Evolutionary conservation across 2,113 vertebrate genomes (phyloP).

Genomic region (Dendrocopos noguchii): DNA sequence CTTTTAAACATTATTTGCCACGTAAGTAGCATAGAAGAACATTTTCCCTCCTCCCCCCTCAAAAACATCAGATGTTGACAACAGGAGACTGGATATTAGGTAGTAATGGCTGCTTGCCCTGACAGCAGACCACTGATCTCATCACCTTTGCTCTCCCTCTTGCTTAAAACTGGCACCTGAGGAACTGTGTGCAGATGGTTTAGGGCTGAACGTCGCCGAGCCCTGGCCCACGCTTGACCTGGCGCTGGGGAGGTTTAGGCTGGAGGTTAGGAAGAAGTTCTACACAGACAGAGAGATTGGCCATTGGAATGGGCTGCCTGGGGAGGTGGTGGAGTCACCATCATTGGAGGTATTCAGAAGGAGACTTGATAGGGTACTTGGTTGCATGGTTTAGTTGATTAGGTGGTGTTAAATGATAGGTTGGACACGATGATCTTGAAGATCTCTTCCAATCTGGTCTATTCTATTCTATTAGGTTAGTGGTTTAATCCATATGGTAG

Average conservation of each 20-base stretch:
- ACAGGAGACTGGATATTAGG: not conserved
- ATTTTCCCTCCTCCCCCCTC: not conserved
- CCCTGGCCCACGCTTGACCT: rapidly evolving
- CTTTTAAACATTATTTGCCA: not conserved
- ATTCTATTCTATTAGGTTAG: not conserved
- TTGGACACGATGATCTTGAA: too few relatives aligned
- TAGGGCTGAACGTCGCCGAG: not conserved
- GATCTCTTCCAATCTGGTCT: too few relatives aligned
- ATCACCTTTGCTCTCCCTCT: not conserved
- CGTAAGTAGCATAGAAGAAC: not conserved
- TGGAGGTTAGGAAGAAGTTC: too few relatives aligned
- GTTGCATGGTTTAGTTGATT: too few relatives aligned
- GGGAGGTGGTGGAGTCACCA: too few relatives aligned
- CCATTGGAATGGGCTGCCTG: too few relatives aligned
- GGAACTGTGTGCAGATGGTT: not conserved
- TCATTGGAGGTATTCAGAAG: too few relatives aligned
- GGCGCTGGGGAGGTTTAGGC: not conserved
- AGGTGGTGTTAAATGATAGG: too few relatives aligned
- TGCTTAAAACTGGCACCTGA: not conserved
- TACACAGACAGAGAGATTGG: too few relatives aligned
- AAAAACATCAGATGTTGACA: not conserved
- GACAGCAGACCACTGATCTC: not conserved
- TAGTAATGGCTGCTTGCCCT: slow-evolving; percentile 64
- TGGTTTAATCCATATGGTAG: not conserved
- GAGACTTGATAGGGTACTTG: too few relatives aligned